Evolutionary conservation across 2,113 vertebrate species (phyloP).

Genomic region (Hemiscyllium ocellatum): DNA sequence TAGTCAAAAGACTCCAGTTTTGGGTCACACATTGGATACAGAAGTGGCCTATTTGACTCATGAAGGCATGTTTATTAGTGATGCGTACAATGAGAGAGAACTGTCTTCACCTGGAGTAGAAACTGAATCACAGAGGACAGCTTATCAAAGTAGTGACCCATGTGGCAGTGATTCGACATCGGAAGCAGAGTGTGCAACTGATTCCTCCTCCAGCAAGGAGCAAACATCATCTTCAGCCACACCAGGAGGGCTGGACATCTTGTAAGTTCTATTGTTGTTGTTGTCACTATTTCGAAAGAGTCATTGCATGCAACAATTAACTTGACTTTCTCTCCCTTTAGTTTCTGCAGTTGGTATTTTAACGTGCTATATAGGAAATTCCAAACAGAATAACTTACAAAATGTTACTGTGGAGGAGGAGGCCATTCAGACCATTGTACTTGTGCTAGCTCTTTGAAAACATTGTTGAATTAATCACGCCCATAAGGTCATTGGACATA

Average conservation of each 20-base stretch:
- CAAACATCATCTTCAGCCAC: slow-evolving; percentile 57
- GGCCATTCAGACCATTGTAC: background rate
- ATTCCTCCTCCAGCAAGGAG: slow-evolving; percentile 74
- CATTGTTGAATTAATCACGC: background rate
- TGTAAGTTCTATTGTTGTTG: slow-evolving; percentile 57
- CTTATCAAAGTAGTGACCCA: slow-evolving; percentile 54
- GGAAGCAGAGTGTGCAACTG: slow-evolving; percentile 63
- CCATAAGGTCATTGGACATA: too few relatives aligned
- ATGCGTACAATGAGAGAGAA: slow-evolving; percentile 71
- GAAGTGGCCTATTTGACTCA: slow-evolving; percentile 92
- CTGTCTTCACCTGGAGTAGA: slow-evolving; percentile 47
- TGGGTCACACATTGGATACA: slow-evolving; percentile 57
- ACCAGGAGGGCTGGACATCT: slow-evolving; percentile 56
- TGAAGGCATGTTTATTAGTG: slow-evolving; percentile 91
- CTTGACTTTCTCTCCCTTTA: background rate
- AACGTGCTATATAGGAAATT: background rate
- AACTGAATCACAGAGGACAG: slow-evolving; percentile 55
- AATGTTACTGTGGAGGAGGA: background rate
- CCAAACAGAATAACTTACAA: background rate
- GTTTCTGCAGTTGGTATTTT: background rate
- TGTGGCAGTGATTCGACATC: slow-evolving; percentile 68
- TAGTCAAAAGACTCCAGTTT: slow-evolving; percentile 52
- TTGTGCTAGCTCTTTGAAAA: background rate
- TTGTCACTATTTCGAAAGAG: background rate
- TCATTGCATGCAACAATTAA: background rate